Conservation (phyloP, 2,888 invertebrate species). For the Gymnoscelis rufifasciata region DNA sequence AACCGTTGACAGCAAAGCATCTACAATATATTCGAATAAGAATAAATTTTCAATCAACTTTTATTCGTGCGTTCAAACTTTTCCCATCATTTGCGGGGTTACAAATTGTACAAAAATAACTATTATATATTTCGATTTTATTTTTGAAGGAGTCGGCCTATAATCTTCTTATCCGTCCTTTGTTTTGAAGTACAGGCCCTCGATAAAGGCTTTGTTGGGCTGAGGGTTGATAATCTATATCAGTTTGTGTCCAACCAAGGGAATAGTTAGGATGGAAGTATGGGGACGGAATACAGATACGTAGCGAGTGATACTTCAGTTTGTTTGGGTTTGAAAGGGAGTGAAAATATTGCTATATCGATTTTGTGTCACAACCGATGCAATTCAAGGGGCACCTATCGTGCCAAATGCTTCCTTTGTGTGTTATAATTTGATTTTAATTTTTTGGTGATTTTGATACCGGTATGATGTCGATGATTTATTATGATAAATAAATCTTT, state of each 20-base stretch:
- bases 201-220: constrained; percentile 55
- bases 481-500: no score
- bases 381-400: constrained; percentile 26
- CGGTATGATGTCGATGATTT: background rate
- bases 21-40: constrained; percentile 31
- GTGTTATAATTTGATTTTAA: no score
- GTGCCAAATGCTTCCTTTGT: constrained; percentile 16
- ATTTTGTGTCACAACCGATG: constrained; percentile 34
- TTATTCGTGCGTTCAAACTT: constrained; percentile 17
- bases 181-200: constrained; percentile 59
- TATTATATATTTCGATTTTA: constrained; percentile 45
- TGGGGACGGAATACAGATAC: constrained; percentile 10
- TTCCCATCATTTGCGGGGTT: constrained; percentile 18
- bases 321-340: constrained; percentile 29
- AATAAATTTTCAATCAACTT: constrained; percentile 28
- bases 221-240: constrained; percentile 65
- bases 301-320: constrained; percentile 28
- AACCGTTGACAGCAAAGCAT: constrained; percentile 42
- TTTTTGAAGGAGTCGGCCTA: constrained; percentile 44
- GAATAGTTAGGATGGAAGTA: constrained; percentile 44
- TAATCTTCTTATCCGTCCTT: constrained; percentile 63
- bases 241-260: constrained; percentile 54
- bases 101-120: constrained; percentile 26
- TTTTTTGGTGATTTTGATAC: background rate
- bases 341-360: constrained; percentile 34